A percentile compares a stretch with the other conserved stretches of the same genome.
Evolutionary conservation across 2,888 invertebrate species (phyloP).

Genomic region (Heteromurus nitidus): DNA sequence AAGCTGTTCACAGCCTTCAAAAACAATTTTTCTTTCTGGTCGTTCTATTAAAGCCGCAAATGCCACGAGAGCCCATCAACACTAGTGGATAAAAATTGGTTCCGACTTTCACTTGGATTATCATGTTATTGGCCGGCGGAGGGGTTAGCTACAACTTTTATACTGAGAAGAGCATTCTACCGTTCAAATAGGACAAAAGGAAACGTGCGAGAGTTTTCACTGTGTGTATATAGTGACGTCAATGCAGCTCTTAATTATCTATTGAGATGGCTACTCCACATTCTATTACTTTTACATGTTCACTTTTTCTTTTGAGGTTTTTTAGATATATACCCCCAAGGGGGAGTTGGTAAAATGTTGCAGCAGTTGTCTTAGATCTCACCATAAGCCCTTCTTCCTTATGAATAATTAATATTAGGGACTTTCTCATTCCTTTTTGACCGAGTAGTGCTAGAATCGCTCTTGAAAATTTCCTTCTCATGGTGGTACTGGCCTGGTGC

Average conservation of each 20-base stretch:
- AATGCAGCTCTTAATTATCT: slow-evolving; percentile 33
- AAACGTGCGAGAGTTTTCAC: slow-evolving; percentile 1
- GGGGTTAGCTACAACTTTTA: slow-evolving; percentile 7
- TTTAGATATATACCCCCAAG: slow-evolving; percentile 27
- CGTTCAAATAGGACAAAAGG: too few species aligned
- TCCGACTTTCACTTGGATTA: slow-evolving; percentile 37
- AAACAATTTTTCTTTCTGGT: slow-evolving; percentile 62
- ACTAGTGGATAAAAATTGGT: slow-evolving; percentile 16
- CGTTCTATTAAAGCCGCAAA: slow-evolving; percentile 55
- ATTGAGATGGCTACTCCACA: slow-evolving; percentile 7
- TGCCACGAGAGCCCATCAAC: slow-evolving; percentile 57
- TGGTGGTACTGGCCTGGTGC: slow-evolving; percentile 5
- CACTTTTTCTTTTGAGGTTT: slow-evolving; percentile 16
- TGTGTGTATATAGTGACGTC: slow-evolving; percentile 35
- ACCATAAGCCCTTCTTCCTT: slow-evolving; percentile 57
- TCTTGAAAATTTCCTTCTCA: slow-evolving; percentile 20
- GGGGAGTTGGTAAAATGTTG: slow-evolving; percentile 49
- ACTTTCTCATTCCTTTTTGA: slow-evolving; percentile 49
- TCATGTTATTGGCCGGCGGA: slow-evolving; percentile 40
- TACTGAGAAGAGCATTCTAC: too few species aligned
- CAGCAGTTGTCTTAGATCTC: slow-evolving; percentile 61
- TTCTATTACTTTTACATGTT: slow-evolving; percentile 14
- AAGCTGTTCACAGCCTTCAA: slow-evolving; percentile 53
- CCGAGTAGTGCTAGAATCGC: slow-evolving; percentile 28
- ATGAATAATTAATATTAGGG: slow-evolving; percentile 64